These are phyloP conservation scores for Dyspetes luteomarginatus DNA, from an alignment of 2,888 invertebrate genomes.

Conservation along the genomic window DNA sequence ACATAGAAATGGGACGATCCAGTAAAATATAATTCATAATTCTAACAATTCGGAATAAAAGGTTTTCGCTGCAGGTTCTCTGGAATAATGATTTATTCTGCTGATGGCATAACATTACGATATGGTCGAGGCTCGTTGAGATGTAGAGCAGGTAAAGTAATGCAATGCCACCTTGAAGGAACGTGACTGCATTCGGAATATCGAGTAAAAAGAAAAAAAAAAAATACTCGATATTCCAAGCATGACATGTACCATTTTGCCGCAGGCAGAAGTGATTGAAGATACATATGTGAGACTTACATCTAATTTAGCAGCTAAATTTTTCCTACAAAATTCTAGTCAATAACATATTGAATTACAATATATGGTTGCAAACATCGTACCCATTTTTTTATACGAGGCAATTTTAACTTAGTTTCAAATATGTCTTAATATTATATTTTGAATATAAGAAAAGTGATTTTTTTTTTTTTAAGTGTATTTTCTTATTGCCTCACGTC, in stretches of 20 bases:
- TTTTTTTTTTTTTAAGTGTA: no score
- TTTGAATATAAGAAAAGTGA: no score
- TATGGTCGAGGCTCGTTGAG: constrained; percentile 32
- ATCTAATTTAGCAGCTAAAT: no score
- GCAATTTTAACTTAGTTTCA: no score
- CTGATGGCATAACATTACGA: constrained; percentile 12
- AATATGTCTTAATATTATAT: no score
- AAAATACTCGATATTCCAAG: neutral
- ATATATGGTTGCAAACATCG: no score
- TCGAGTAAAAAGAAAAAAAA: neutral
- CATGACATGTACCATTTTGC: neutral
- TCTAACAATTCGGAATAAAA: constrained; percentile 23
- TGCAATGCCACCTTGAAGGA: constrained; percentile 48
- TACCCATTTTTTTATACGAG: no score
- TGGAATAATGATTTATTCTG: constrained; percentile 42
- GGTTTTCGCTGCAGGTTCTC: constrained; percentile 17
- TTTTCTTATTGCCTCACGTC: no score
- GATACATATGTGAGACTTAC: neutral
- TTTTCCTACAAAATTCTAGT: no score
- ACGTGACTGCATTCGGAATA: constrained; percentile 29
- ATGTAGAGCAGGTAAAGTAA: constrained; percentile 57
- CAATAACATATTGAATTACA: no score
- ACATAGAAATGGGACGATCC: neutral
- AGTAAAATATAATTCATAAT: neutral
- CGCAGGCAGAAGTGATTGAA: neutral